Conservation (phyloP, 2,113 vertebrate species). For the Centropus bengalensis region DNA sequence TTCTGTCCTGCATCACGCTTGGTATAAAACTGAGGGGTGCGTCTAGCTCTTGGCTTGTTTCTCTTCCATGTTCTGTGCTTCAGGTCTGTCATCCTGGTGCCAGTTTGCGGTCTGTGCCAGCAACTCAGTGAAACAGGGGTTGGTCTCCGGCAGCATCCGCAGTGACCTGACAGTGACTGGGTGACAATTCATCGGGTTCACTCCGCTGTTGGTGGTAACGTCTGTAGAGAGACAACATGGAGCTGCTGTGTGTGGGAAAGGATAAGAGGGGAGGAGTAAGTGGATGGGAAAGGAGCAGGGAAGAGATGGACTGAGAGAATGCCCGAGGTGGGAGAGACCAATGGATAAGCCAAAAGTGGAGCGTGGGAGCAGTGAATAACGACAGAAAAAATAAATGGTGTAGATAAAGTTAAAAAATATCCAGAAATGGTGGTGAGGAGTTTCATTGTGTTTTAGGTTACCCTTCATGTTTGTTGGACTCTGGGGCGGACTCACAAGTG, state of each 20-base stretch:
- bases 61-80: background rate
- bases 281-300: background rate
- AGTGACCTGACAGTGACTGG: background rate
- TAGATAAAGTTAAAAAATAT: background rate
- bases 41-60: background rate
- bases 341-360: background rate
- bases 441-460: background rate
- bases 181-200: background rate
- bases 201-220: background rate
- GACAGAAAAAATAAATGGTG: background rate
- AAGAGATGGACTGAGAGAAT: background rate
- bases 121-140: background rate
- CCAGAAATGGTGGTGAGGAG: background rate
- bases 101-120: background rate
- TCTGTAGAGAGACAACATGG: background rate
- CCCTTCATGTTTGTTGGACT: rapidly evolving
- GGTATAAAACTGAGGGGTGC: background rate
- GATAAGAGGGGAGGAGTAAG: background rate
- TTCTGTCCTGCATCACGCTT: too few species aligned
- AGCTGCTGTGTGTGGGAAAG: background rate
- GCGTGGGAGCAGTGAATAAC: rapidly evolving
- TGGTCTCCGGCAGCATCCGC: background rate
- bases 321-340: background rate
- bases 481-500: background rate
- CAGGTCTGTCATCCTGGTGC: background rate